These are phyloP conservation scores for Zaprionus lachaisei DNA, from an alignment of 1,140 invertebrate genomes.

Conservation along the genomic window DNA sequence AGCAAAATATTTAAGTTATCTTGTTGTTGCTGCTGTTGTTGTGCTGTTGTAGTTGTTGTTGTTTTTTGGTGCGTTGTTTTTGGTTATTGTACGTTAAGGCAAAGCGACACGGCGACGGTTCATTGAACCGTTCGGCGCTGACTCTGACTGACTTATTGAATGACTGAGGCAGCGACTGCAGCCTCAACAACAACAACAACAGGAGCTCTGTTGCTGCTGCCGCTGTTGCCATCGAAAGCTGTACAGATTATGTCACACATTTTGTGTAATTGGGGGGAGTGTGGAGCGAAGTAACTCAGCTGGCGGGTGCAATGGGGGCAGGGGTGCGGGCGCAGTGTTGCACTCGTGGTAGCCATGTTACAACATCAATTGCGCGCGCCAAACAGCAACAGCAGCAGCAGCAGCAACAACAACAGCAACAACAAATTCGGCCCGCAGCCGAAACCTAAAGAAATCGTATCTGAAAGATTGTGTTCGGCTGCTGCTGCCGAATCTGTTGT, in stretches of 20 bases:
- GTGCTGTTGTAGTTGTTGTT: conserved; percentile 30
- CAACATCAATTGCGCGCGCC: conserved; percentile 80
- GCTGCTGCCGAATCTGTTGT: conserved; percentile 31
- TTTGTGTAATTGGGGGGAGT: conserved; percentile 72
- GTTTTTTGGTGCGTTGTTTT: conserved; percentile 43
- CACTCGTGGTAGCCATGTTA: conserved; percentile 80
- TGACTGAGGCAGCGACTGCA: conserved; percentile 68
- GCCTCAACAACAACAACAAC: conserved; percentile 35
- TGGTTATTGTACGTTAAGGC: conserved; percentile 50
- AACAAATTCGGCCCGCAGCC: conserved; percentile 51
- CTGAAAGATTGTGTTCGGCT: conserved; percentile 62
- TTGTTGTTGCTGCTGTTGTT: conserved; percentile 18
- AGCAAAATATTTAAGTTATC: conserved; percentile 75
- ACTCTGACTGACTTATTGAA: conserved; percentile 79
- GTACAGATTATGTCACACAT: conserved; percentile 83
- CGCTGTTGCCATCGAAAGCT: conserved; percentile 74
- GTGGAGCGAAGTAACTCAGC: conserved; percentile 30
- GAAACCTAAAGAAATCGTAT: conserved; percentile 77
- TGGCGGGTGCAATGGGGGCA: conserved; percentile 5
- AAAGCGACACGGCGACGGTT: conserved; percentile 47
- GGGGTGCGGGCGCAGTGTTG: conserved; percentile 55
- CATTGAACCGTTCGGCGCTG: conserved; percentile 52
- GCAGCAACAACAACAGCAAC: conserved; percentile 44
- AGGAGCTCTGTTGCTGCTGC: conserved; percentile 28
- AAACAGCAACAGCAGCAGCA: conserved; percentile 63